Base-by-base conservation (phyloP, 92 coral and sea anemone genomes). In the Epizoanthus fatuus region DNA sequence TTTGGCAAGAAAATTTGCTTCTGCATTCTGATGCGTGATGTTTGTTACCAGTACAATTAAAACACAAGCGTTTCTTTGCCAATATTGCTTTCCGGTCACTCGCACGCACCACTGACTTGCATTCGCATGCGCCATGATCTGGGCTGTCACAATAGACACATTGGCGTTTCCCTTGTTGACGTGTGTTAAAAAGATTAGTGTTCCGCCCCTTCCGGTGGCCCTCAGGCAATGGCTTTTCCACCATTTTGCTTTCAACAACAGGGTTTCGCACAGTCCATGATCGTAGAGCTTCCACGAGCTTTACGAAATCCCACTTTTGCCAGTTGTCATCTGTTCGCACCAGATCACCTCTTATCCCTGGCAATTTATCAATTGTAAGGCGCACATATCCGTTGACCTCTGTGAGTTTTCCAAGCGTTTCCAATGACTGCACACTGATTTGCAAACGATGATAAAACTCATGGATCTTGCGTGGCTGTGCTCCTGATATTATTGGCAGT, bases 251-350 rank as follows among this genome's bases (percentile, higher is more conserved):
- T 29, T 25, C 49, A 9, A 57, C 69, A 5, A 80, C 59, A 5
- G 84, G 84, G 53, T 81, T 81, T 42, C 64, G 25, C 37, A 49
- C 64, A 0, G 65, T 81, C 86, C 86, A 81, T 4, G 49, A 25
- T 52, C 64, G 40, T 52, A 81, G n/a, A n/a, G 86, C 86, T 51
- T 65, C 51, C 20, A 40, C 38, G 2, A 81, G 64, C 44, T 81
- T 45, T 4, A 11, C 42, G 51, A 64, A 80, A 14, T 64, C 11
- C 49, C 49, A 44, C 49, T 5, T 44, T 44, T 44, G 49, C 49
- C 49, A 44, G 49, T 44, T 44, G 49, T 35, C 13, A 55, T 47
- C 74, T 37, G 84, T 80, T 6, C 55, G 55, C 16, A 80, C 84
- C 74, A 80, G 63, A 42, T 80, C 74, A 17, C 59, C 74, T 15